These are phyloP conservation scores for Saccostrea glomerata DNA, from an alignment of 1,140 invertebrate species.

Conservation along the genomic window DNA sequence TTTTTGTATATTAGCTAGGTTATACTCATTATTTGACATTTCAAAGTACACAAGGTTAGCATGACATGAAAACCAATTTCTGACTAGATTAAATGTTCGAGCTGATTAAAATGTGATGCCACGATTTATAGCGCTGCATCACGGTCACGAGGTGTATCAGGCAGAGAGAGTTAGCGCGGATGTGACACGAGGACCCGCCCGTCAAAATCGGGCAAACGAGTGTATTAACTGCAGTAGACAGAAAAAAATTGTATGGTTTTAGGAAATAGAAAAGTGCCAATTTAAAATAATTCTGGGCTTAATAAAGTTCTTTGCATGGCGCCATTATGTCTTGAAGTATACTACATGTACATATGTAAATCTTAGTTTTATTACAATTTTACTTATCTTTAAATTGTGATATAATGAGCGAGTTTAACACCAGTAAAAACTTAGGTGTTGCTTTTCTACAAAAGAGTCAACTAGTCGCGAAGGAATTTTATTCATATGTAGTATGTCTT, in stretches of 20 bases:
- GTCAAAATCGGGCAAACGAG: neutral
- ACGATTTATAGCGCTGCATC: neutral
- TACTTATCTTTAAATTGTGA: too few relatives aligned
- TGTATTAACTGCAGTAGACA: neutral
- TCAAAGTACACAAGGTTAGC: neutral
- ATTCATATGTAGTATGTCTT: neutral
- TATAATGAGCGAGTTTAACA: too few relatives aligned
- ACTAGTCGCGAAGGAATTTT: neutral
- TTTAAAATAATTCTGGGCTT: neutral
- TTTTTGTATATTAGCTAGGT: neutral
- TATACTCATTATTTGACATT: slow-evolving; percentile 27
- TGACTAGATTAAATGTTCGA: neutral
- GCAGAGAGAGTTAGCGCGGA: neutral
- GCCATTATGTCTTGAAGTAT: neutral
- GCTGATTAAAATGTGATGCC: neutral
- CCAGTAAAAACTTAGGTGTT: too few relatives aligned
- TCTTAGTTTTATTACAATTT: too few relatives aligned
- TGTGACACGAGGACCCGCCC: neutral
- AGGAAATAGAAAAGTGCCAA: too few relatives aligned
- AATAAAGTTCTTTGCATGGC: neutral
- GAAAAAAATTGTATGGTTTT: neutral
- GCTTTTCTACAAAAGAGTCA: neutral
- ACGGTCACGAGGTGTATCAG: slow-evolving; percentile 9
- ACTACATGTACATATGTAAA: too few relatives aligned
- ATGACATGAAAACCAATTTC: slow-evolving; percentile 12